Evolutionary conservation across 2,797 vertebrate species (phyloP).

Genomic region (Syncerus caffer): DNA sequence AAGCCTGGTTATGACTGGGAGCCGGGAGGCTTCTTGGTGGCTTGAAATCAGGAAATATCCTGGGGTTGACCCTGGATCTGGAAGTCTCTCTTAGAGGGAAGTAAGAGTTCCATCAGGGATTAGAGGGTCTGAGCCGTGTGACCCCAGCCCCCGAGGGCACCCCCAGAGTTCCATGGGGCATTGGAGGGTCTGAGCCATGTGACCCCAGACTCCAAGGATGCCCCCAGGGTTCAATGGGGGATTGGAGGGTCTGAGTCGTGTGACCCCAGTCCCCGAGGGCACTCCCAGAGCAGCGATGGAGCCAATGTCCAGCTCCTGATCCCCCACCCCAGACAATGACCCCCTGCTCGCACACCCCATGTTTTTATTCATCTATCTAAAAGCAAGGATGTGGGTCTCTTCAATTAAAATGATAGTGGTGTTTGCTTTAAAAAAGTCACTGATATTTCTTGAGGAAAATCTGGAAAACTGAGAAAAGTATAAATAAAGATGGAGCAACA

Average conservation of each 20-base stretch:
- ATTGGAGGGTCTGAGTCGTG: neutral
- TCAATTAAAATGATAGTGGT: rapidly evolving
- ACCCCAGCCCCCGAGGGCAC: rapidly evolving
- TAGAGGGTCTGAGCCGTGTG: neutral
- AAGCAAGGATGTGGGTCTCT: neutral
- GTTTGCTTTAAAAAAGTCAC: neutral
- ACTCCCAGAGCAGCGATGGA: too few relatives aligned
- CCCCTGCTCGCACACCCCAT: neutral
- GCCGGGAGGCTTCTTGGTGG: neutral
- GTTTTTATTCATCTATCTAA: rapidly evolving
- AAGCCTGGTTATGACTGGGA: rapidly evolving
- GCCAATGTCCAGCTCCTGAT: rapidly evolving
- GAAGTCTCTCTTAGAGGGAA: neutral
- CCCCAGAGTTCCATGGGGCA: too few relatives aligned
- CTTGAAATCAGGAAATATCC: too few relatives aligned
- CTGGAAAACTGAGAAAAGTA: neutral
- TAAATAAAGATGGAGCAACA: rapidly evolving
- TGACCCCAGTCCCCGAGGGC: rapidly evolving
- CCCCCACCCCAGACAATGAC: neutral
- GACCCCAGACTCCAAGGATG: rapidly evolving
- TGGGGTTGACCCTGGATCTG: rapidly evolving
- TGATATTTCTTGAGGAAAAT: neutral
- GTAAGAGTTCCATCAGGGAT: rapidly evolving
- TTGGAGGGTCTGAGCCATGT: too few relatives aligned
- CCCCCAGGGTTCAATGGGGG: rapidly evolving